phyloP scores from a whole-genome alignment of 2,797 vertebrate species.

The Spinibarbus caldwelli region DNA sequence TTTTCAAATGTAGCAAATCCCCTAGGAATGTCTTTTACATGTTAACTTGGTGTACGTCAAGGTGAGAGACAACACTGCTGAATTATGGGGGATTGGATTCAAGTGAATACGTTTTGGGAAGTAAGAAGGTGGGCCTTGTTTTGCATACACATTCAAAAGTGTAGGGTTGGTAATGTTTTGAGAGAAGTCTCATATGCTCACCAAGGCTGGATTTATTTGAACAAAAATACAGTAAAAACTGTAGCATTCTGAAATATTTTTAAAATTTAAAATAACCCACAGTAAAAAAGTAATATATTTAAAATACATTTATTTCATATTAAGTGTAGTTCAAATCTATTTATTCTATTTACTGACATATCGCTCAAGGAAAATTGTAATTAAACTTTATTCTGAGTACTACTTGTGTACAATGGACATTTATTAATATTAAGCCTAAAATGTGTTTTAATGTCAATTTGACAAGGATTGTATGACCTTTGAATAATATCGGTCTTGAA shows the following conservation, averaged over 20 bases:
- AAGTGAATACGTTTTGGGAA: conserved; percentile 60
- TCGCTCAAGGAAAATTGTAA: too few relatives aligned
- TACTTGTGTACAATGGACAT: too few relatives aligned
- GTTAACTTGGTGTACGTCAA: conserved; percentile 82
- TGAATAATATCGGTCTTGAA: too few relatives aligned
- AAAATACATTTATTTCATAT: too few relatives aligned
- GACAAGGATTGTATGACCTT: too few relatives aligned
- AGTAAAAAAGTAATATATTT: too few relatives aligned
- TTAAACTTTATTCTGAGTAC: too few relatives aligned
- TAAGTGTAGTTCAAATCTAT: too few relatives aligned
- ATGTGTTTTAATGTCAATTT: too few relatives aligned
- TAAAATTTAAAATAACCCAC: not conserved
- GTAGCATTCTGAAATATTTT: not conserved
- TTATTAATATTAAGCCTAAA: too few relatives aligned
- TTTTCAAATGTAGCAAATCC: conserved; percentile 82
- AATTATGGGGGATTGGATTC: conserved; percentile 77
- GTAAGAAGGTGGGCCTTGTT: not conserved
- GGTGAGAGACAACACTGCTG: conserved; percentile 81
- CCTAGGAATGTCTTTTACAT: conserved; percentile 80
- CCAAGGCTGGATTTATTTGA: not conserved
- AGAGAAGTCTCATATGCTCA: not conserved
- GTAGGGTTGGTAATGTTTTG: not conserved
- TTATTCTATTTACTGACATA: too few relatives aligned
- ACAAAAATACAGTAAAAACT: not conserved
- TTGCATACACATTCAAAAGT: not conserved